Evolutionary conservation across 1,140 invertebrate genomes (phyloP), one percentile per base, ranked within the genome.

Genomic region (Achatina immaculata): DNA sequence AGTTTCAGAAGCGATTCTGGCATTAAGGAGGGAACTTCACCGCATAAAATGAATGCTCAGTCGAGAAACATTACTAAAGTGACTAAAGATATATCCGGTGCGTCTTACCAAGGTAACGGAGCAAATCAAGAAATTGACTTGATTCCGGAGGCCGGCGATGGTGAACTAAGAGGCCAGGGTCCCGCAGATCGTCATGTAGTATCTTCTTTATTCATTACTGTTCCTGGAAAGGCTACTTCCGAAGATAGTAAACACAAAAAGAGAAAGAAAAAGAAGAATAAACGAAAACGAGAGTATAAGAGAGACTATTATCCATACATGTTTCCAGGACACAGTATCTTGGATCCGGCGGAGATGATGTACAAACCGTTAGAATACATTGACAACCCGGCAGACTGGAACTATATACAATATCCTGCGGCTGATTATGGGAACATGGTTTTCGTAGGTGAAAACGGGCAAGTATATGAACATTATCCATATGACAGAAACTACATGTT

Each of bases 111-210:
- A 36, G 28, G 34, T 16, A 68, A 24, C 4, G 28, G n/a, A 4
- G 36, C 11, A 68, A 68, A 40, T 4, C 38, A 68, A 4, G 43
- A 72, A n/a, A 42, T 14, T 40, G 42, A 7, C 28, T 40, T 16
- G 11, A 43, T n/a, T 11, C n/a, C 40, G 7, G 69, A 72, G 16
- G 6, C 42, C 42, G 69, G 69, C 9, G 69, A 72, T n/a, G 69
- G 69, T 7, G 69, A 72, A 72, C 69, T 72, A 14, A 36, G 69
- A 11, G 69, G 69, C 34, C 42, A 40, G 28, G 69, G 69, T 72
- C 69, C 69, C 36, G 43, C 69, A 1, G 73, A 75, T n/a, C 73
- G 73, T 6, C 73, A 75, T 34, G 73, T 75, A 7, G 9, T 75
- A 31, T 42, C n/a, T 38, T 65, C 75, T 62, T 43, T 78, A 34